These are phyloP conservation scores for Ips nitidus DNA, from an alignment of 1,140 invertebrate species.

Conservation along the genomic window DNA sequence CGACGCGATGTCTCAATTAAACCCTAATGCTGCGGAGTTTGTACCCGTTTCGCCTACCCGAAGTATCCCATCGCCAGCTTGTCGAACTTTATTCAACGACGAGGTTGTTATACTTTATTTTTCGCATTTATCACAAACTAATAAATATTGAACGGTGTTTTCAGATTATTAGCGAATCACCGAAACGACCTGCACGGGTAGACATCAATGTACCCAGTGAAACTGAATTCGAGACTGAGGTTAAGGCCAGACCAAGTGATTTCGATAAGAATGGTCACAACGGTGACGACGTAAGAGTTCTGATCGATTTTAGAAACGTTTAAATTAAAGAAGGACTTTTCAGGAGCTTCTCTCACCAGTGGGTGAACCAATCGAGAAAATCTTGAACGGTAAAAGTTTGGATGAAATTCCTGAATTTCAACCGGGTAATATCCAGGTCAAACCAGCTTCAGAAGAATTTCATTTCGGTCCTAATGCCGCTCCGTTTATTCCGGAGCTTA, in stretches of 20 bases:
- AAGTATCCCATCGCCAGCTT: slow-evolving; percentile 49
- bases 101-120: slow-evolving; percentile 45
- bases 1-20: slow-evolving; percentile 65
- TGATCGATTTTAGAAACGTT: slow-evolving; percentile 19
- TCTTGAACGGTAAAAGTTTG: slow-evolving; percentile 50
- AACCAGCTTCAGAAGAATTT: slow-evolving; percentile 44
- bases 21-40: slow-evolving; percentile 74
- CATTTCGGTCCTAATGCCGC: slow-evolving; percentile 49
- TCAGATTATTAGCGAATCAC: slow-evolving; percentile 64
- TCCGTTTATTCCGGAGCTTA: slow-evolving; percentile 39
- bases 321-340: slow-evolving; percentile 27
- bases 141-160: neutral
- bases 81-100: slow-evolving; percentile 47
- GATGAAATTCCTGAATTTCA: slow-evolving; percentile 50
- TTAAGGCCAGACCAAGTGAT: slow-evolving; percentile 61
- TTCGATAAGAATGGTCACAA: slow-evolving; percentile 57
- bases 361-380: slow-evolving; percentile 45
- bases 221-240: slow-evolving; percentile 63
- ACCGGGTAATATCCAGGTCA: slow-evolving; percentile 40
- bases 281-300: slow-evolving; percentile 6
- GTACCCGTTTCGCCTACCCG: slow-evolving; percentile 61
- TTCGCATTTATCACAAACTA: too few species aligned
- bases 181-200: slow-evolving; percentile 57
- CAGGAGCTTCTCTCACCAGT: neutral
- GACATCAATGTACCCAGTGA: slow-evolving; percentile 65